Percentiles rank a stretch among this genome's conserved stretches.
Evolutionary conservation across 2,888 invertebrate species (phyloP).

Genomic region (Andrena camellia): DNA sequence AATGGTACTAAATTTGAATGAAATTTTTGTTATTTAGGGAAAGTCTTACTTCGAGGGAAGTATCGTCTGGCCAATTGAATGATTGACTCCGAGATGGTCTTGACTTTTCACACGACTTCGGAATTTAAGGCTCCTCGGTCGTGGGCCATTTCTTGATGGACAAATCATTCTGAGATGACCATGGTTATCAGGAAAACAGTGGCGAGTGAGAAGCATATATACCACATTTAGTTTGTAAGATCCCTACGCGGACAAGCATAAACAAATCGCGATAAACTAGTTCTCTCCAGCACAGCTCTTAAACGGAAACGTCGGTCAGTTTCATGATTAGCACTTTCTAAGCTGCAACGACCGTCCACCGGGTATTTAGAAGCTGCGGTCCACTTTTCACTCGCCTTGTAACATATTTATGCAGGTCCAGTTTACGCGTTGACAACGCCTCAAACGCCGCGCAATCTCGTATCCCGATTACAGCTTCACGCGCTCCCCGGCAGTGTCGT

Average conservation of each 20-base stretch:
- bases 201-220: too few species aligned
- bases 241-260: background rate
- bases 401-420: conserved; percentile 43
- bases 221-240: too few species aligned
- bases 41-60: too few species aligned
- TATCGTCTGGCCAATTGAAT: too few species aligned
- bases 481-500: background rate
- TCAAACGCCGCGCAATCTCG: conserved; percentile 14
- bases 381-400: conserved; percentile 58
- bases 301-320: conserved; percentile 53
- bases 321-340: conserved; percentile 62
- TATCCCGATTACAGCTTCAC: conserved; percentile 17
- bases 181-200: too few species aligned
- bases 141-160: too few species aligned
- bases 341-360: conserved; percentile 26
- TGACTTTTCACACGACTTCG: too few species aligned
- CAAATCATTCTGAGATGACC: too few species aligned
- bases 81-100: too few species aligned
- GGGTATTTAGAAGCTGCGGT: conserved; percentile 50
- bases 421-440: conserved; percentile 45
- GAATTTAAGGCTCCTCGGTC: too few species aligned
- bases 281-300: background rate
- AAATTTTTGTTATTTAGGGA: too few species aligned
- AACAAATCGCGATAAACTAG: conserved; percentile 29
- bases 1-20: too few species aligned